Base-by-base conservation (phyloP, 2,797 vertebrate species). In the Podargus strigoides region DNA sequence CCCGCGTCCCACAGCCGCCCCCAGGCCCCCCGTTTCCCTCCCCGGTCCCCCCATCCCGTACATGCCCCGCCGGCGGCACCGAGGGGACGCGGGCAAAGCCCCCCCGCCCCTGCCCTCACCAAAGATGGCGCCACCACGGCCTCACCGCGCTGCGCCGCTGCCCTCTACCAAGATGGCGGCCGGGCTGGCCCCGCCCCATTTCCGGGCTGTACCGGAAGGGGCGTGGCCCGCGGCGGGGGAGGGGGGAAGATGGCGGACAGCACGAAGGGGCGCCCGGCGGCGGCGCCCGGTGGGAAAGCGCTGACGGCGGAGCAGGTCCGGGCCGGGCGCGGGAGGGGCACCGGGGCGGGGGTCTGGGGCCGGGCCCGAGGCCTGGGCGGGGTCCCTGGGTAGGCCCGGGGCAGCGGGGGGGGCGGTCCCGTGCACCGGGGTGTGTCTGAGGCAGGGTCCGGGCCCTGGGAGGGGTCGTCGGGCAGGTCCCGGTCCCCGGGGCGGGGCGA, bases 231-330 rank as follows among this genome's bases (percentile, higher is more conserved):
- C 13, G 16, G 12, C 11, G 6, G 3, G 70, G 50, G 10, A 28
- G 44, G 19, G 27, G 50, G 73, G 89, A 77, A 96, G 62, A 97
- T 97, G 97, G 97, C 96, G 94, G 97, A 97, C 21, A 64, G 68
- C 37, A 62, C 83, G 30, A 83, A 87, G 66, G 93, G 87, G 85
- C 88, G 96, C 87, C 58, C 92, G 26, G 46, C 46, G 22, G 94
- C 97, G 27, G 91, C 46, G 6, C 11, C 79, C 8, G 30, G 27
- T 4, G 77, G 81, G 37, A 76, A 78, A 42, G 53, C 42, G 11
- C 34, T 88, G 87, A 82, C 83, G 21, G 81, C 91, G 18, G 94
- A 93, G 69, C 93, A 93, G 90, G 93, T 91, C 15, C 18, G 46
- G 44, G 11, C 32, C 4, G 12, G 64, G 23, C 30, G 46, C 18